Conservation (phyloP, 1,140 invertebrate genomes). For the Amyelois transitella region DNA sequence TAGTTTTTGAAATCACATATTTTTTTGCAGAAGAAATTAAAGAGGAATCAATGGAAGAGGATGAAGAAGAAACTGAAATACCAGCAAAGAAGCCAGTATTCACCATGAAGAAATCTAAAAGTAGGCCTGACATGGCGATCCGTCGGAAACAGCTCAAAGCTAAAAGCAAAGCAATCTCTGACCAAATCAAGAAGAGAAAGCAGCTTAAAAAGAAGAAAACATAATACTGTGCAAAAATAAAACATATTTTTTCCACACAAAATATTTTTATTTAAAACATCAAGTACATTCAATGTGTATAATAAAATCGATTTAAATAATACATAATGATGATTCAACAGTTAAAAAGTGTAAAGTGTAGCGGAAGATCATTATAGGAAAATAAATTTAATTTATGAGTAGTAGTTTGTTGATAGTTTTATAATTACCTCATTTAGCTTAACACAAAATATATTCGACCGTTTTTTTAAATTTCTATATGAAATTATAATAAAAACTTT, state of each 20-base stretch:
- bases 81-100: constrained; percentile 22
- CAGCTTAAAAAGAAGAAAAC: constrained; percentile 55
- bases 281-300: neutral
- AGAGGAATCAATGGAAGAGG: constrained; percentile 21
- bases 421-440: too few species aligned
- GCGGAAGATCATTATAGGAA: neutral
- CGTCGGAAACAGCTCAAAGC: constrained; percentile 68
- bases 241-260: constrained; percentile 10
- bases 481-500: too few species aligned
- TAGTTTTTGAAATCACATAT: too few species aligned
- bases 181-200: constrained; percentile 67
- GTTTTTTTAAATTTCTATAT: too few species aligned
- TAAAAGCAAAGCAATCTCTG: constrained; percentile 59
- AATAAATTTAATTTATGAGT: neutral
- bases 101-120: constrained; percentile 38
- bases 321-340: neutral
- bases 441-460: too few species aligned
- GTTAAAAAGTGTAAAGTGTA: neutral
- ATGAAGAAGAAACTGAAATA: constrained; percentile 14
- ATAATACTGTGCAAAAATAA: constrained; percentile 28
- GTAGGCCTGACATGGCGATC: constrained; percentile 56
- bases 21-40: constrained; percentile 42
- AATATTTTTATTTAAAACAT: constrained; percentile 5
- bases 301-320: neutral
- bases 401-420: too few species aligned